Conservation (phyloP, 2,797 vertebrate genomes). For the Malurus leucopterus region DNA sequence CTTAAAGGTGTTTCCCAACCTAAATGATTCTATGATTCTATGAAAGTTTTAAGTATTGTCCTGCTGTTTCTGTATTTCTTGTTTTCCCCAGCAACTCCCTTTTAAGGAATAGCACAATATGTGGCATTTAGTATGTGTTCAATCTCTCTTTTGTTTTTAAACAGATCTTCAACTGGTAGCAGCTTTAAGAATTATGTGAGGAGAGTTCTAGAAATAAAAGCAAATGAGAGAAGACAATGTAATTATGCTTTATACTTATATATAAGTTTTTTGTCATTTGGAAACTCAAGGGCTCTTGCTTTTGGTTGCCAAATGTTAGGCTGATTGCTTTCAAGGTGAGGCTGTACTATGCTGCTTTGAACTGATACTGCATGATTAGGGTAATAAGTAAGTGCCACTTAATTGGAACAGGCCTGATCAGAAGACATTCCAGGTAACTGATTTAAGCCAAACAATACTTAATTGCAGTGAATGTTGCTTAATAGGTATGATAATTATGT, state of each 20-base stretch:
- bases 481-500: constrained; percentile 49
- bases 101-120: background rate
- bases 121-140: background rate
- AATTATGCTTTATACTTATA: background rate
- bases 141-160: constrained; percentile 22
- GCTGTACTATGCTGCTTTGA: constrained; percentile 45
- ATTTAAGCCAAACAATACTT: constrained; percentile 63
- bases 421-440: constrained; percentile 63
- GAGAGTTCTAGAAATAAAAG: background rate
- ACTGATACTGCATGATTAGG: constrained; percentile 58
- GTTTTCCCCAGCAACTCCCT: background rate
- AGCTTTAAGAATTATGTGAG: constrained; percentile 13
- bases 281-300: constrained; percentile 1
- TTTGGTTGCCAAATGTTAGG: constrained; percentile 43
- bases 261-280: background rate
- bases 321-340: constrained; percentile 59
- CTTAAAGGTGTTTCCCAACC: background rate
- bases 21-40: background rate
- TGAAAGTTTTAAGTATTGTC: background rate
- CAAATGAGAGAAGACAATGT: background rate
- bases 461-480: constrained; percentile 56
- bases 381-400: constrained; percentile 52
- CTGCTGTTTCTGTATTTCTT: background rate
- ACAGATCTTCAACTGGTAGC: background rate
- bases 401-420: constrained; percentile 57